A percentile compares a stretch with the other conserved stretches of the same genome.
Conservation (phyloP, 2,113 vertebrate genomes). For the Pycnonotus jocosus region DNA sequence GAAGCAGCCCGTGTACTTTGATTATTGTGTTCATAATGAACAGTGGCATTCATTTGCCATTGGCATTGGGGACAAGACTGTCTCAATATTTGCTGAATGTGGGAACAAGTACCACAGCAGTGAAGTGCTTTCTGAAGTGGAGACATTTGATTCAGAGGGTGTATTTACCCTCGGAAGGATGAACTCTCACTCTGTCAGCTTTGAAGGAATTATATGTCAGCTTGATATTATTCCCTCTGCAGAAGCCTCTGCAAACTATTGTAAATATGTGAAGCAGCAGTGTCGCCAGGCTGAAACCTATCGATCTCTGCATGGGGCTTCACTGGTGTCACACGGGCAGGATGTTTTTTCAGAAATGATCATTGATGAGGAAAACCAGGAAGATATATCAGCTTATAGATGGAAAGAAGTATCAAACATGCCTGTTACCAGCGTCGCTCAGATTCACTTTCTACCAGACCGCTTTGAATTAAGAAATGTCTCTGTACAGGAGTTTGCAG, state of each 20-base stretch:
- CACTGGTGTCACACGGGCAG: not conserved
- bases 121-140: constrained; percentile 73
- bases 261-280: constrained; percentile 85
- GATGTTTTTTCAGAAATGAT: not conserved
- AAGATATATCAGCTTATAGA: not conserved
- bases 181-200: constrained; percentile 81
- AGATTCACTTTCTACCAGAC: not conserved
- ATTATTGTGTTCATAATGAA: constrained; percentile 84
- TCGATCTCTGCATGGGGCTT: constrained; percentile 64
- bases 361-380: not conserved
- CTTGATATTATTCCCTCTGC: constrained; percentile 89
- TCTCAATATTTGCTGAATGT: constrained; percentile 83
- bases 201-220: constrained; percentile 90
- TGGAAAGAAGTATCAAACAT: not conserved
- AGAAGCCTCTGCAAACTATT: constrained; percentile 86
- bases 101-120: constrained; percentile 78
- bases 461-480: constrained; percentile 15
- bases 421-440: not conserved
- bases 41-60: constrained; percentile 86
- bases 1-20: constrained; percentile 81
- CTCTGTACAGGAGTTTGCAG: constrained; percentile 6
- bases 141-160: constrained; percentile 71
- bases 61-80: constrained; percentile 70
- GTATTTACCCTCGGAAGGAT: constrained; percentile 88
- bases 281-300: constrained; percentile 83